phyloP scores from a whole-genome alignment of 2,113 vertebrate genomes.

The Bubo scandiacus region DNA sequence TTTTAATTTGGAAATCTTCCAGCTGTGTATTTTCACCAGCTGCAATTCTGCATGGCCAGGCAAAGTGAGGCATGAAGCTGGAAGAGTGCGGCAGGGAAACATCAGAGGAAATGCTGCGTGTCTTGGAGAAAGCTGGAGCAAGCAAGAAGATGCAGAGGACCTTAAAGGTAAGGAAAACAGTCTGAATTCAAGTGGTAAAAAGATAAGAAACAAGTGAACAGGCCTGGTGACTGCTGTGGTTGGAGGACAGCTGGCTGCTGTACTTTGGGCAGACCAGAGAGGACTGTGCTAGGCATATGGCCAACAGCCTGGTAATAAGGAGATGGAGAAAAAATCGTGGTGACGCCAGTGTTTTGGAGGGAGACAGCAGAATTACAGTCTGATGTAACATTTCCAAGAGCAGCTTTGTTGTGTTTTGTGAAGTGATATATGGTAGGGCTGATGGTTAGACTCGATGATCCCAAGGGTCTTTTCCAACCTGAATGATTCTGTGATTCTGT shows the following conservation, averaged over 20 bases:
- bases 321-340: not conserved
- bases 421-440: not conserved
- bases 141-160: not conserved
- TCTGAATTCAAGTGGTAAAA: not conserved
- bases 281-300: fast-evolving
- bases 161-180: not conserved
- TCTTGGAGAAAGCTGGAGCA: not conserved
- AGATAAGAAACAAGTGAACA: not conserved
- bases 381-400: not conserved
- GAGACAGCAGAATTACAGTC: not conserved
- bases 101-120: fast-evolving
- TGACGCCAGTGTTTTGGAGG: not conserved
- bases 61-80: not conserved
- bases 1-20: not conserved
- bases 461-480: too few species aligned
- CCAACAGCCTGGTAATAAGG: not conserved
- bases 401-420: not conserved
- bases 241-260: not conserved
- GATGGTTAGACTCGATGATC: too few species aligned
- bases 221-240: not conserved
- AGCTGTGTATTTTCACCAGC: not conserved
- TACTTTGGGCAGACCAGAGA: not conserved
- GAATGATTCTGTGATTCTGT: too few species aligned
- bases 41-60: not conserved
- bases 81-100: not conserved